Conservation (phyloP, 2,888 invertebrate genomes). For the Drosophila barbarae region DNA sequence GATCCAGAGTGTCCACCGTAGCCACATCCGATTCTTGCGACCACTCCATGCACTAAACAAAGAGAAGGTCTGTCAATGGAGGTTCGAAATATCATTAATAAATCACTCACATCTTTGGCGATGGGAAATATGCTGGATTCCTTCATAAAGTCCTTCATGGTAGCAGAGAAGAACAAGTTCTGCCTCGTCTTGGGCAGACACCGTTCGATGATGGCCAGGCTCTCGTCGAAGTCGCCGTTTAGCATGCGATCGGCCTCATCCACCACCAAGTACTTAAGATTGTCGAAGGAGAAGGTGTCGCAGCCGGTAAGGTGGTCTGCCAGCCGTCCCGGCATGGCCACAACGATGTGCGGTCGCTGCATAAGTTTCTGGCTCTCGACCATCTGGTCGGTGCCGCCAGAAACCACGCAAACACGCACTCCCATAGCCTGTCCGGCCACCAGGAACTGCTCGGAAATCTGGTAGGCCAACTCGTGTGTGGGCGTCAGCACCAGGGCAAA, state of each 20-base stretch:
- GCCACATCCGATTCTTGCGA: conserved; percentile 87
- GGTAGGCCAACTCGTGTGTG: conserved; percentile 94
- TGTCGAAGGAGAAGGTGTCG: conserved; percentile 88
- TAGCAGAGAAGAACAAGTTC: conserved; percentile 96
- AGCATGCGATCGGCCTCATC: conserved; percentile 95
- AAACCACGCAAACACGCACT: conserved; percentile 90
- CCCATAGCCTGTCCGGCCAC: conserved; percentile 94
- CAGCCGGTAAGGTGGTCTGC: conserved; percentile 96
- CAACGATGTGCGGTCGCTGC: conserved; percentile 94
- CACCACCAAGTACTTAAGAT: conserved; percentile 91
- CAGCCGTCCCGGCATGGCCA: conserved; percentile 97
- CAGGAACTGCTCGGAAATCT: conserved; percentile 97
- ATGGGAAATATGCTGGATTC: conserved; percentile 84
- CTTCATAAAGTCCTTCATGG: conserved; percentile 91
- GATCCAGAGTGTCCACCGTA: conserved; percentile 94
- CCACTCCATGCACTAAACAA: conserved; percentile 81
- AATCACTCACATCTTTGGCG: conserved; percentile 82
- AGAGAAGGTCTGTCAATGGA: neutral
- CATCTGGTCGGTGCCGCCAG: conserved; percentile 97
- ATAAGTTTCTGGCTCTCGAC: conserved; percentile 91
- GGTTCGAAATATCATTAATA: too few relatives aligned
- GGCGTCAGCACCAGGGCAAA: conserved; percentile 97
- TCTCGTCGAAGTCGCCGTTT: conserved; percentile 90
- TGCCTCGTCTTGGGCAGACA: conserved; percentile 89
- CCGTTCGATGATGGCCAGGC: conserved; percentile 89